These are phyloP conservation scores for Coenonympha glycerion DNA, from an alignment of 2,888 invertebrate species.

Conservation along the genomic window DNA sequence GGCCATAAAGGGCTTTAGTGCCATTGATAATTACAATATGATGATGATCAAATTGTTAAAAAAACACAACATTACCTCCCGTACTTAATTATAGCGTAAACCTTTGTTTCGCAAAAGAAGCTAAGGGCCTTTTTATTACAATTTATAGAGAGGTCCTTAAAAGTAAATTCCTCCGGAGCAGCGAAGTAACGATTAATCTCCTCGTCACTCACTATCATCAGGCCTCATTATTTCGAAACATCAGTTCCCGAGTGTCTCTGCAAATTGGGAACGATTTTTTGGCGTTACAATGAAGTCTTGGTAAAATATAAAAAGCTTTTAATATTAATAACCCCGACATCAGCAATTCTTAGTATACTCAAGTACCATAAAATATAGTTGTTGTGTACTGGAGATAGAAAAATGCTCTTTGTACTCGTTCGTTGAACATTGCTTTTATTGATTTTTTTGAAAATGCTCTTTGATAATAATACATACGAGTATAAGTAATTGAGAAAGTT, in stretches of 20 bases:
- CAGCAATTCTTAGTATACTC: not conserved
- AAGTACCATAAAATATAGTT: not conserved
- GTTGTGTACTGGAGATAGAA: not conserved
- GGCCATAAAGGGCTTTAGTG: too few relatives aligned
- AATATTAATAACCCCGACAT: not conserved
- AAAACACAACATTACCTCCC: too few relatives aligned
- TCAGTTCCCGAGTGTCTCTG: constrained; percentile 9
- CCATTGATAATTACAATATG: too few relatives aligned
- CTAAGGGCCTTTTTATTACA: not conserved
- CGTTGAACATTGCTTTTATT: not conserved
- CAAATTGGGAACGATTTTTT: constrained; percentile 24
- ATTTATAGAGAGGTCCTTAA: not conserved
- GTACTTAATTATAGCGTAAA: too few relatives aligned
- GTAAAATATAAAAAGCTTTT: constrained; percentile 1
- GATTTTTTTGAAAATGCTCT: not conserved
- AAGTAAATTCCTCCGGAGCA: not conserved
- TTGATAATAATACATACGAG: too few relatives aligned
- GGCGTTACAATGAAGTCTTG: not conserved
- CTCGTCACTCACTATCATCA: constrained; percentile 1
- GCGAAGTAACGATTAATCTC: constrained; percentile 9
- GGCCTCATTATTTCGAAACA: constrained; percentile 22
- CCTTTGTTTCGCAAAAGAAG: not conserved
- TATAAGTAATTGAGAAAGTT: too few relatives aligned
- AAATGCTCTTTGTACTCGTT: not conserved
- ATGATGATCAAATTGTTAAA: too few relatives aligned